Conservation (phyloP, 2,113 vertebrate species). For the Orycteropus afer region DNA sequence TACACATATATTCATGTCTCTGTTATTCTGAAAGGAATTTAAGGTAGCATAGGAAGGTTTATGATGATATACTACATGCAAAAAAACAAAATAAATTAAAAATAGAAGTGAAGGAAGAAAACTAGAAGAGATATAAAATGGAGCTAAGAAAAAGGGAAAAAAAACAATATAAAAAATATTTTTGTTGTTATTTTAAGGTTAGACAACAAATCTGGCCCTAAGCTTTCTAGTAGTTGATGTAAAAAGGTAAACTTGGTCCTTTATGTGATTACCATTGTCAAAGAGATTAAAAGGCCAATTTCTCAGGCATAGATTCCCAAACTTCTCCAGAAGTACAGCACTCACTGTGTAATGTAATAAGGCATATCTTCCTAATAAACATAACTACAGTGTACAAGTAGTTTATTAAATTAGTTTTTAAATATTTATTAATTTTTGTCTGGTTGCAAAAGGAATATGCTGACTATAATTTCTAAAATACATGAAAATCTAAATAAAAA, state of each 20-base stretch:
- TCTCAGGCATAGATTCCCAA: neutral
- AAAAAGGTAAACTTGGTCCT: neutral
- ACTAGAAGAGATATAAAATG: neutral
- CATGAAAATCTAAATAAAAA: neutral
- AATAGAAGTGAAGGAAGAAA: constrained; percentile 2
- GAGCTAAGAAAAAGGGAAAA: neutral
- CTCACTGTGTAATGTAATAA: neutral
- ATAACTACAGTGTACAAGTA: neutral
- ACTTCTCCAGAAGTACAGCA: constrained; percentile 6
- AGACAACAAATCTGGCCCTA: neutral
- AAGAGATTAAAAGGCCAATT: neutral
- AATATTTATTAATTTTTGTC: neutral
- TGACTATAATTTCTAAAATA: constrained; percentile 1
- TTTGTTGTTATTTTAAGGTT: neutral
- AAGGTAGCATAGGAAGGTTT: constrained; percentile 20
- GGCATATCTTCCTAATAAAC: neutral
- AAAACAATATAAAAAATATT: neutral
- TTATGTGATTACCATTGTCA: neutral
- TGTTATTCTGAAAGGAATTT: neutral
- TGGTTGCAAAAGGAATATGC: neutral
- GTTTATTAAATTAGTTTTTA: constrained; percentile 10
- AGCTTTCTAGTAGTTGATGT: neutral
- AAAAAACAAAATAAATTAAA: neutral
- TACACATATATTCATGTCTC: neutral
- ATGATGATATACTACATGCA: neutral